Evolutionary conservation across 2,888 invertebrate genomes (phyloP), one percentile per base, ranked within the genome.

Genomic region (Plagodis pulveraria): DNA sequence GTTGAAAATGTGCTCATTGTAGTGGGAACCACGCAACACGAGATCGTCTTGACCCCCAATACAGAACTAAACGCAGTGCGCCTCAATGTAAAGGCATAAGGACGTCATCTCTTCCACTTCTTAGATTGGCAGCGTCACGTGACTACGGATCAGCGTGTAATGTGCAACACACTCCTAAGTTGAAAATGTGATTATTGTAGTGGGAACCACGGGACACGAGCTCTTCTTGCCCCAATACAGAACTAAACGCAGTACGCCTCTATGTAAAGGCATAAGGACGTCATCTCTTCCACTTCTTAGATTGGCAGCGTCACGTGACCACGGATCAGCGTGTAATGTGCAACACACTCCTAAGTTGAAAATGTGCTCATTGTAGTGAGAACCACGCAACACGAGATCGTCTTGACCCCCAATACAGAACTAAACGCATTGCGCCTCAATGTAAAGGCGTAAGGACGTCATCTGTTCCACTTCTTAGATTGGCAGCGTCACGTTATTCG

Each of bases 121-220:
- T n/a, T 75, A 76, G 34, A 75, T 67, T 41, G 77, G 69, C 54
- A 78, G 40, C 10, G 71, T 66, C n/a, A 75, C 38, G 46, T 66
- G 60, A 36, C 72, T 65, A 9, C 81, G 78, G 8, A 80, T 71
- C 63, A 92, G 72, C 86, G 91, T 85, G 65, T 87, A 91, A 83
- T 95, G 93, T 0, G 96, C 96, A 7, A 97, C 94, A n/a, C 98
- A 96, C 91, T 99, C 99, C 87, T 99, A 99, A 0, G 97, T 96
- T 65, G 98, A 92, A 94, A 99, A 99, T 33, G 99, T 99, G 74
- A 99, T 94, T 95, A 98, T 97, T n/a, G n/a, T n/a, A n/a, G 99
- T 98, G 4, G 99, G 99, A 32, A 97, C 95, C 69, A 99, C 99
- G 55, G 98, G 95, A 58, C 96, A 86, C 76, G 99, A 22, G 22